Conservation (phyloP, 2,113 vertebrate species). For the Cyanoramphus novaezelandiae region DNA sequence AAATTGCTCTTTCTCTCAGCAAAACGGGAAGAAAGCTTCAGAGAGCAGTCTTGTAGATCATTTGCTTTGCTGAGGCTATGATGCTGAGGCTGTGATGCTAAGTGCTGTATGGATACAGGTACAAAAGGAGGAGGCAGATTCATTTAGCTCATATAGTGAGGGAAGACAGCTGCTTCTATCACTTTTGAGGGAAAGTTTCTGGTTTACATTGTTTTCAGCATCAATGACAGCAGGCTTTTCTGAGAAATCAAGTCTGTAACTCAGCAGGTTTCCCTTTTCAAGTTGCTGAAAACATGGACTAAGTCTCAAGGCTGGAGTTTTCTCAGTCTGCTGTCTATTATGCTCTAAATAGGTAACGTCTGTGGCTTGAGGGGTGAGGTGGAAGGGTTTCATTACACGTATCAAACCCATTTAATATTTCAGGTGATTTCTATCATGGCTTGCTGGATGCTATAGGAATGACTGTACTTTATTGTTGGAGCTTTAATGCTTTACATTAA, state of each 20-base stretch:
- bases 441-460: not conserved
- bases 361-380: not conserved
- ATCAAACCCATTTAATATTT: not conserved
- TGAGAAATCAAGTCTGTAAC: not conserved
- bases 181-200: not conserved
- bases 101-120: not conserved
- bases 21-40: not conserved
- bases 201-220: not conserved
- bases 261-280: not conserved
- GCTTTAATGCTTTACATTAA: not conserved
- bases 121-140: not conserved
- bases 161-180: not conserved
- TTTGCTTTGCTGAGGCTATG: not conserved
- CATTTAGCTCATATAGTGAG: not conserved
- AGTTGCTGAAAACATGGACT: not conserved
- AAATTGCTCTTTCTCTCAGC: not conserved
- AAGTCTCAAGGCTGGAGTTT: not conserved
- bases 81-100: not conserved
- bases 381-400: not conserved
- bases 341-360: not conserved
- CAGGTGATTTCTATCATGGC: not conserved
- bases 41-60: not conserved
- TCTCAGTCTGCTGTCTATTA: not conserved
- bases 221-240: not conserved
- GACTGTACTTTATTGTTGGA: not conserved